Percentiles rank a stretch among this genome's conserved stretches.
Evolutionary conservation across 2,888 invertebrate species (phyloP).

Genomic region (Tetanocera ferruginea): DNA sequence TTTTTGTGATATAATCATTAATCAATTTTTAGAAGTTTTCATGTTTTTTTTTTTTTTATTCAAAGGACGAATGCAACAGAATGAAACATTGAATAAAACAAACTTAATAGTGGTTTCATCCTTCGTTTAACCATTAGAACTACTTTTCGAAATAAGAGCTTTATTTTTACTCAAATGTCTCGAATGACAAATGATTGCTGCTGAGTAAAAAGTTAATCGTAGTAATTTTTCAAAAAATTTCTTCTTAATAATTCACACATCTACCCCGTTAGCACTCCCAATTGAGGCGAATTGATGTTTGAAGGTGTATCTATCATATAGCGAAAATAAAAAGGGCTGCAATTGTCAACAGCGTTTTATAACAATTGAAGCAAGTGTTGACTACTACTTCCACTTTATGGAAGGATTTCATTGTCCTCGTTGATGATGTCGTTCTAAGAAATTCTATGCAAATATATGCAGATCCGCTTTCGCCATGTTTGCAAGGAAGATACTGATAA

Average conservation of each 20-base stretch:
- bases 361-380: constrained; percentile 18
- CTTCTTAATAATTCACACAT: constrained; percentile 43
- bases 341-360: constrained; percentile 37
- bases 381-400: constrained; percentile 48
- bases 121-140: no score
- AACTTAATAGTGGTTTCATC: no score
- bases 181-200: constrained; percentile 59
- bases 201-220: constrained; percentile 58
- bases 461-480: constrained; percentile 66
- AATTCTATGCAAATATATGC: constrained; percentile 67
- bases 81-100: no score
- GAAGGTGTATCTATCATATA: not conserved
- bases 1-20: no score
- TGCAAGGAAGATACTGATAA: not conserved
- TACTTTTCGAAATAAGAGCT: no score
- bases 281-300: not conserved
- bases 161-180: not conserved
- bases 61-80: no score
- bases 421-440: constrained; percentile 54
- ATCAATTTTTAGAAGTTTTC: no score
- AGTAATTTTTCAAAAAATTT: constrained; percentile 48
- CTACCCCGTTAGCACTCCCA: not conserved
- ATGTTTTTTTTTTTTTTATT: no score
- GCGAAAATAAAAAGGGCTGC: constrained; percentile 37
- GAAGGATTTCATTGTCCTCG: constrained; percentile 62